These are phyloP conservation scores for Benitochromis conjunctus DNA, from an alignment of 2,113 vertebrate genomes.

Conservation along the genomic window DNA sequence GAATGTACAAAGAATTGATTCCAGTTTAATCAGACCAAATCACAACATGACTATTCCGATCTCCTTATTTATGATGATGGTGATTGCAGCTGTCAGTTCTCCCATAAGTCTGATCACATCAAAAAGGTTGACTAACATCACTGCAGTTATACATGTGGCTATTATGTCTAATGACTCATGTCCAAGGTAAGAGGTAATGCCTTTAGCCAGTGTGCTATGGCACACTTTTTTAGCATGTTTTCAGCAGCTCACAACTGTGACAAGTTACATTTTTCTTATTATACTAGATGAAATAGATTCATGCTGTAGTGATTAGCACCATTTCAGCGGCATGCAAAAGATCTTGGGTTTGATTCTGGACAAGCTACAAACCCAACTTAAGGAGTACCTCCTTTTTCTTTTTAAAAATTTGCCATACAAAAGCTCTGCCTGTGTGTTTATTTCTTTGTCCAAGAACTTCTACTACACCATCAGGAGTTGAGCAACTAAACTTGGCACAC, in stretches of 20 bases:
- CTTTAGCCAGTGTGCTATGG: background rate
- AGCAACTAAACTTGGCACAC: background rate
- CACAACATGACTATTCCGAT: background rate
- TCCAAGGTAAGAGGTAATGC: background rate
- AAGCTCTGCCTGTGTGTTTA: background rate
- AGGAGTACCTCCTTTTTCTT: background rate
- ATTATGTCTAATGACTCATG: background rate
- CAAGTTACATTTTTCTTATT: background rate
- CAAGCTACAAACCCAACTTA: background rate
- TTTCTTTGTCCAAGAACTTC: background rate
- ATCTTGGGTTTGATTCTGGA: background rate
- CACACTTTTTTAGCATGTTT: background rate
- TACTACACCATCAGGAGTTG: background rate
- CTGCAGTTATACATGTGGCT: background rate
- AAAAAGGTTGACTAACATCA: background rate
- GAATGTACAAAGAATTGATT: conserved; percentile 5
- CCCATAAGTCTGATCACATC: background rate
- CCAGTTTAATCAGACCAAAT: background rate
- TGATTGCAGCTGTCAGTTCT: background rate
- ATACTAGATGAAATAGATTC: background rate
- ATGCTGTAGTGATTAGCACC: background rate
- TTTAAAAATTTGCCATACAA: background rate
- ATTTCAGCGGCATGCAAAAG: background rate
- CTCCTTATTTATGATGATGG: background rate
- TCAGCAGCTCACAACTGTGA: background rate